These are phyloP conservation scores for Mamestra configurata DNA, from an alignment of 1,140 invertebrate species.

Conservation along the genomic window DNA sequence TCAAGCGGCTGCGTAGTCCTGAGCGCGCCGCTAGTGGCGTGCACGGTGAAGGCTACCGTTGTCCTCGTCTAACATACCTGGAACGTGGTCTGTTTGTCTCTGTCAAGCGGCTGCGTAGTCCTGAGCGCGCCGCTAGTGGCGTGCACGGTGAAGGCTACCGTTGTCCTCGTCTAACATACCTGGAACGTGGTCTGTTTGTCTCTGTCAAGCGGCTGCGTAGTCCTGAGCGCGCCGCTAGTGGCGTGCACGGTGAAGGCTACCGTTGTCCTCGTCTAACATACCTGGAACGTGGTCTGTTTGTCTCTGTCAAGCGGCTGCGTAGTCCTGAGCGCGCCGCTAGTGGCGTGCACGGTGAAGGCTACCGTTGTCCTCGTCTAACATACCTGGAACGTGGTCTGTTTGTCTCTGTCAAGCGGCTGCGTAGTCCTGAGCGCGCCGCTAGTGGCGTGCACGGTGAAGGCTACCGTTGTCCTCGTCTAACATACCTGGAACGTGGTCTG, in stretches of 20 bases:
- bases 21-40: slow-evolving; percentile 93
- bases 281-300: slow-evolving; percentile 97
- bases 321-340: too few relatives aligned
- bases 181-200: too few relatives aligned
- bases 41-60: slow-evolving; percentile 91
- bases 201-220: too few relatives aligned
- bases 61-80: slow-evolving; percentile 89
- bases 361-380: too few relatives aligned
- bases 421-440: slow-evolving; percentile 93
- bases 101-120: slow-evolving; percentile 91
- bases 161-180: too few relatives aligned
- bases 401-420: slow-evolving; percentile 92
- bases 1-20: slow-evolving; percentile 92
- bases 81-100: slow-evolving; percentile 95
- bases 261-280: too few relatives aligned
- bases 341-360: too few relatives aligned
- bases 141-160: slow-evolving; percentile 94
- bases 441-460: slow-evolving; percentile 93
- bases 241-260: too few relatives aligned
- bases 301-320: too few relatives aligned
- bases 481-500: slow-evolving; percentile 96
- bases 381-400: slow-evolving; percentile 96
- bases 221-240: too few relatives aligned
- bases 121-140: slow-evolving; percentile 92
- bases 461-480: slow-evolving; percentile 54